phyloP scores from a whole-genome alignment of 2,113 vertebrate species.

The Aspidoscelis tigris region DNA sequence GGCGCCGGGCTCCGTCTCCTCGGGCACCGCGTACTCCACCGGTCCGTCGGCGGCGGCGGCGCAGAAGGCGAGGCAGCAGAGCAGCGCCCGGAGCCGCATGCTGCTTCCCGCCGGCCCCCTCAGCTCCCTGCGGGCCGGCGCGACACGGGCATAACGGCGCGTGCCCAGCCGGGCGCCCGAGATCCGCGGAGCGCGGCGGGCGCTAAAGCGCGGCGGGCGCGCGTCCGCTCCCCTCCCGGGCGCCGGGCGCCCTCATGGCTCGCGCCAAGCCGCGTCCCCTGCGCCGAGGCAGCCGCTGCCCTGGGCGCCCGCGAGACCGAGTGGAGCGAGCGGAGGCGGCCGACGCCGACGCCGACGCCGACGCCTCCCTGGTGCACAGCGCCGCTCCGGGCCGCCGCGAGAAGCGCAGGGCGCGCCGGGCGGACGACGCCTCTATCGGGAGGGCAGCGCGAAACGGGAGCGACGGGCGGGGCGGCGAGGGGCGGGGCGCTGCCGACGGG shows the following conservation, averaged over 20 bases:
- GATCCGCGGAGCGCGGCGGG: neutral
- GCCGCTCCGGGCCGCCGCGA: constrained; percentile 59
- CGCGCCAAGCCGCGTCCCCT: neutral
- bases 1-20: constrained; percentile 72
- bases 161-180: too few species aligned
- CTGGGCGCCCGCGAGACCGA: neutral
- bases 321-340: neutral
- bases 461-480: neutral
- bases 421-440: neutral
- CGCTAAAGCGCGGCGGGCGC: neutral
- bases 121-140: constrained; percentile 55
- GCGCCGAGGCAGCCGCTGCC: constrained; percentile 19
- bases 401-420: neutral
- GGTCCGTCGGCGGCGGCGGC: constrained; percentile 51
- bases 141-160: constrained; percentile 21
- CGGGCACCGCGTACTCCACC: constrained; percentile 72
- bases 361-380: constrained; percentile 50
- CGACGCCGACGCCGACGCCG: neutral
- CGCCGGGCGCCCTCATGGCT: neutral
- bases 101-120: constrained; percentile 54
- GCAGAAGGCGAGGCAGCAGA: constrained; percentile 70
- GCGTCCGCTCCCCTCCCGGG: neutral
- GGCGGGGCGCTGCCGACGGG: too few species aligned
- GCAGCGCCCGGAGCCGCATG: constrained; percentile 67
- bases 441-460: neutral